A percentile compares a stretch with the other conserved stretches of the same genome.
Conservation (phyloP, 2,888 invertebrate species). For the Yponomeuta plumbellus region DNA sequence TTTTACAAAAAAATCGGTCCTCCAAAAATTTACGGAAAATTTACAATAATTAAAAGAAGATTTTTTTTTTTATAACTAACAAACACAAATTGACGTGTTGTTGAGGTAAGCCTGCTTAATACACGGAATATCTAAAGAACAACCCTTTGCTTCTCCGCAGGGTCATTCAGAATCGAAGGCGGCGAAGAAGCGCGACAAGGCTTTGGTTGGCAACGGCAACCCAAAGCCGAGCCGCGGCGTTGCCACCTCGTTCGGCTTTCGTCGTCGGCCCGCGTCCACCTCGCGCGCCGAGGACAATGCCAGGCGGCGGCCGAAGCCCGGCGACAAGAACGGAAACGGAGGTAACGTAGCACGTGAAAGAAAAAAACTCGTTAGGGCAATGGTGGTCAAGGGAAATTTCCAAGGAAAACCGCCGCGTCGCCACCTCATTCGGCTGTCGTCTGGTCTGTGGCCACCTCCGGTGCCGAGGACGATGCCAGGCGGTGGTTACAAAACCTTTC, state of each 20-base stretch:
- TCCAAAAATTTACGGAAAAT: too few species aligned
- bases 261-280: constrained; percentile 77
- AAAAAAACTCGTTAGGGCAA: neutral
- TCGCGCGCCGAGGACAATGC: constrained; percentile 67
- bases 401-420: constrained; percentile 81
- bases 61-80: too few species aligned
- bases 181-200: constrained; percentile 73
- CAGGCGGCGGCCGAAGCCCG: constrained; percentile 56
- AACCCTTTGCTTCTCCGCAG: constrained; percentile 39
- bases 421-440: constrained; percentile 90
- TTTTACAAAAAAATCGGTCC: too few species aligned
- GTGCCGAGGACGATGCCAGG: constrained; percentile 64
- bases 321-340: constrained; percentile 70
- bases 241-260: constrained; percentile 90
- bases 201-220: constrained; percentile 53
- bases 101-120: too few species aligned
- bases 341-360: constrained; percentile 35
- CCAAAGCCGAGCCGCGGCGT: constrained; percentile 80
- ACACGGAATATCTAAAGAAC: too few species aligned
- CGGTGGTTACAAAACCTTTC: constrained; percentile 46
- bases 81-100: too few species aligned
- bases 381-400: constrained; percentile 47
- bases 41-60: too few species aligned
- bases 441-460: constrained; percentile 71
- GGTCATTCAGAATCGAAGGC: constrained; percentile 80